Evolutionary conservation across 2,888 invertebrate species (phyloP), one percentile per base, ranked within the genome.

Genomic region (Myathropa florea): DNA sequence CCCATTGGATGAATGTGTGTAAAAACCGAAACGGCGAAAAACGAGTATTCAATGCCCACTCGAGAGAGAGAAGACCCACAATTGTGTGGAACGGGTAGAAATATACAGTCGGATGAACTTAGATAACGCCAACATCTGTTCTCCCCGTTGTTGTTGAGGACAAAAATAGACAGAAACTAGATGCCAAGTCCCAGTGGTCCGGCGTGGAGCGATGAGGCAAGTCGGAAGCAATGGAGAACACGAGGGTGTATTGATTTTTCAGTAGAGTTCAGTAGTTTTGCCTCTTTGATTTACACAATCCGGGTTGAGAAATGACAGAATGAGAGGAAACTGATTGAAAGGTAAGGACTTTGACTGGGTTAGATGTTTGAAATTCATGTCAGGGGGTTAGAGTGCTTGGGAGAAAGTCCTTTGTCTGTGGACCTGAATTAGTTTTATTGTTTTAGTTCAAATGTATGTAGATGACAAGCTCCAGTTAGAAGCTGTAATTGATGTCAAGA

Each of bases 31-130:
- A 65, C 55, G 55, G 67, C 71, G 64, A 10, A 64, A 39, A 61
- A n/a, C n/a, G n/a, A n/a, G n/a, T 26, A 55, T 78, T 70, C 57
- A 78, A 83, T 61, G 84, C 55, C 65, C 75, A 67, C 33, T 46
- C 57, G 61, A 21, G 28, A 55, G 71, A n/a, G n/a, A 4, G 59
- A 70, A 80, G 76, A 80, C 80, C 72, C 36, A 84, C 39, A 39
- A 72, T 81, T 33, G 64, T 59, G n/a, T n/a, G 23, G 33, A 23
- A 39, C 30, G 63, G 72, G 78, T 53, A 10, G 10, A 63, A 53
- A 68, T 55, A 72, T 73, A 28, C 68, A 79, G 59, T 75, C 61
- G 79, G 60, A 33, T 83, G 83, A 83, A 83, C 83, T 83, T 63
- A 65, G 75, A 75, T 39, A 79, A 68, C 72, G 55, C 60, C 68